Conservation (phyloP, 2,888 invertebrate species). For the Macrosoma leucophasiata region DNA sequence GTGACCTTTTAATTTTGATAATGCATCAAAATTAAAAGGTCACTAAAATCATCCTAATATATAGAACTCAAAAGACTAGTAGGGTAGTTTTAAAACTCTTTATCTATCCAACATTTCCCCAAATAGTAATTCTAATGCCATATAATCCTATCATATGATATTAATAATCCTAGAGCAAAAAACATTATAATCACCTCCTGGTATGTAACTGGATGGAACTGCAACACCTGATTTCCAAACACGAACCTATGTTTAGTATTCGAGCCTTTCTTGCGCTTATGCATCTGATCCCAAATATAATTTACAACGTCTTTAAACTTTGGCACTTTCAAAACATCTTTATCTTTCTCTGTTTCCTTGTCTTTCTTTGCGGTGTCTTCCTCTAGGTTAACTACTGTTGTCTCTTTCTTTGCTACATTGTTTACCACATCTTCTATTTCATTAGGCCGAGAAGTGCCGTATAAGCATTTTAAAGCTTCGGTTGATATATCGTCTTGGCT, state of each 20-base stretch:
- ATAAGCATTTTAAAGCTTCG: conserved; percentile 84
- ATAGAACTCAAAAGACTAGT: no score
- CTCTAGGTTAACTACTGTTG: conserved; percentile 42
- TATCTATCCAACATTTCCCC: no score
- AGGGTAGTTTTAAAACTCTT: no score
- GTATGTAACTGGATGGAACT: conserved; percentile 82
- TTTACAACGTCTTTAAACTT: conserved; percentile 83
- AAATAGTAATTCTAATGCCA: no score
- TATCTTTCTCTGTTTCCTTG: conserved; percentile 43
- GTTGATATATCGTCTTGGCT: conserved; percentile 85
- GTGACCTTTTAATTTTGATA: no score
- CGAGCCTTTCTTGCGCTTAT: conserved; percentile 74
- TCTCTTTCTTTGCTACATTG: conserved; percentile 58
- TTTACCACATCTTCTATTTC: conserved; percentile 70
- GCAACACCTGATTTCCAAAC: conserved; percentile 80
- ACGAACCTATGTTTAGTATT: conserved; percentile 76
- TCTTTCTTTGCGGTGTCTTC: conserved; percentile 58
- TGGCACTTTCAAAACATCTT: conserved; percentile 80
- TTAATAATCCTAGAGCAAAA: no score
- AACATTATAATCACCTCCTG: conserved; percentile 85
- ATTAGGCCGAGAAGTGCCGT: conserved; percentile 77
- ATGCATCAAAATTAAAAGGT: no score
- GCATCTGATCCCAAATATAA: conserved; percentile 81
- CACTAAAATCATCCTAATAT: no score
- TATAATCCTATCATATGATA: no score